Base-by-base conservation (phyloP, 2,113 vertebrate species). In the Excalfactoria chinensis region DNA sequence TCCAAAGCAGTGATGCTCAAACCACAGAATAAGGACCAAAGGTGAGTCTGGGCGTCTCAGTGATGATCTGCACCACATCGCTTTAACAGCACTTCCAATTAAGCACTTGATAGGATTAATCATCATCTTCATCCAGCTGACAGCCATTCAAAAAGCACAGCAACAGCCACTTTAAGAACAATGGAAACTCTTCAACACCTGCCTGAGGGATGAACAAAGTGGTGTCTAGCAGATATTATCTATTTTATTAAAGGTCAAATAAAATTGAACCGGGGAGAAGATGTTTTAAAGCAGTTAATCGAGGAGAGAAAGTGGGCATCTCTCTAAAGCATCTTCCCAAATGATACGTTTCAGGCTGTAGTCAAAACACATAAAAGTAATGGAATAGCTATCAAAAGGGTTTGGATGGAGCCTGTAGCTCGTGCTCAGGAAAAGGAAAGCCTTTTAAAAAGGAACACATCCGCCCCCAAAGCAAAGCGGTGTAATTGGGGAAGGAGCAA, bases 221-320 rank as follows among this genome's bases (percentile, higher is more conserved):
- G 0, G 1, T 66, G 73, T 58, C 73, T 10, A 90, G 70, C 21
- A 92, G 88, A 82, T 78, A 55, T 4, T 23, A 88, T 58, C 66
- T 23, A 11, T 21, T 44, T 81, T 26, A 88, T 90, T 82, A 82
- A 86, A 92, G 76, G 59, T 26, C 70, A 93, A 86, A 90, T 76
- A 78, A 82, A 93, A 92, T 2, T 25, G 84, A 79, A 75, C 12
- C 1, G 0, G 56, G 69, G 48, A 88, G 25, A 5, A 9, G 79
- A 86, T 41, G 59, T 41, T 92, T 72, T 41, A 81, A 88, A 80
- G 80, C 53, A 37, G 18, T 66, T 81, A 89, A 88, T 19, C 84
- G 67, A 70, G 64, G 82, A 72, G 35, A 60, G 44, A 76, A 72
- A 26, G 53, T 3, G 15, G 34, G n/a, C 22, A 58, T 43, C 76